phyloP scores from a whole-genome alignment of 2,797 vertebrate genomes.

The Rhyacichthys aspro region DNA sequence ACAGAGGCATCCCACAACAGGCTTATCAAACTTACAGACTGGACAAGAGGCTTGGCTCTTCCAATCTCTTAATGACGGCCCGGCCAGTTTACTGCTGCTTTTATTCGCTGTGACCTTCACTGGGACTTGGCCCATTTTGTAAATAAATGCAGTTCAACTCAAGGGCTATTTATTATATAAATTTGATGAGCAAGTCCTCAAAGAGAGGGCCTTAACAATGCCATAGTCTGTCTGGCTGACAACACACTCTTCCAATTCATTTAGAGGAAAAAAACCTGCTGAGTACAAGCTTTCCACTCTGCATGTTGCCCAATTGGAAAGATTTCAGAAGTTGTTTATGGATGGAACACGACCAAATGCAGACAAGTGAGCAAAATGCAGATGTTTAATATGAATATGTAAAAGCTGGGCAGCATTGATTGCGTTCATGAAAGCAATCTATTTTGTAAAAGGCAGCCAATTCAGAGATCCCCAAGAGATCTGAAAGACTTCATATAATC shows the following conservation, averaged over 20 bases:
- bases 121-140: slow-evolving; percentile 37
- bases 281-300: slow-evolving; percentile 24
- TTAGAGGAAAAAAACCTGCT: slow-evolving; percentile 22
- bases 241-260: slow-evolving; percentile 5
- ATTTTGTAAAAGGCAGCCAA: slow-evolving; percentile 2
- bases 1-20: slow-evolving; percentile 18
- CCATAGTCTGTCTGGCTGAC: slow-evolving; percentile 8
- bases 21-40: slow-evolving; percentile 40
- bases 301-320: slow-evolving; percentile 26
- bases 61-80: slow-evolving; percentile 31
- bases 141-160: slow-evolving; percentile 37
- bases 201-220: slow-evolving; percentile 13
- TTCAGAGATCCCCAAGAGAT: not conserved
- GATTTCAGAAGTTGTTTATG: slow-evolving; percentile 35
- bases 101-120: slow-evolving; percentile 43
- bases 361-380: slow-evolving; percentile 23
- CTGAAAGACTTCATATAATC: not conserved
- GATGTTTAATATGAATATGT: slow-evolving; percentile 23
- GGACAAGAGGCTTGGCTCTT: slow-evolving; percentile 34
- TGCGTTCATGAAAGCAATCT: slow-evolving; percentile 10
- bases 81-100: slow-evolving; percentile 34
- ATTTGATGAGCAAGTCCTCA: slow-evolving; percentile 20
- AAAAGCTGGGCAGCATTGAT: slow-evolving; percentile 10
- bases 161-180: slow-evolving; percentile 42
- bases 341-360: slow-evolving; percentile 22